Evolutionary conservation across 2,888 invertebrate species (phyloP).

Genomic region (Urechis unicinctus): DNA sequence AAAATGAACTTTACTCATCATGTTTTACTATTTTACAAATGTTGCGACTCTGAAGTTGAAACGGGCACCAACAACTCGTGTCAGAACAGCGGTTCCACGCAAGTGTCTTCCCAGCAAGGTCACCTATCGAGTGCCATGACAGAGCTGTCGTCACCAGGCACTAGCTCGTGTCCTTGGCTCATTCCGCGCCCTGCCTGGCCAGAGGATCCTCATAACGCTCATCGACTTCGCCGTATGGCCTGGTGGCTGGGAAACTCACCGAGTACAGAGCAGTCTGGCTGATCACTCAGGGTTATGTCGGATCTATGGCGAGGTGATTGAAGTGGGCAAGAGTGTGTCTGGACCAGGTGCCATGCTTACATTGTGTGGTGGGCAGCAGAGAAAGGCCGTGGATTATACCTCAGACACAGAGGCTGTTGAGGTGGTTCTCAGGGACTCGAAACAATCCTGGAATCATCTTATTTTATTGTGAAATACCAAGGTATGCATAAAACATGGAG

Average conservation of each 20-base stretch:
- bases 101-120: background rate
- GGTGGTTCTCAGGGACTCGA: background rate
- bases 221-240: background rate
- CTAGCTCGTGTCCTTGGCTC: background rate
- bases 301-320: background rate
- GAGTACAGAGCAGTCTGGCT: background rate
- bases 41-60: too few species aligned
- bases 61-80: too few species aligned
- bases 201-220: background rate
- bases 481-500: too few species aligned
- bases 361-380: background rate
- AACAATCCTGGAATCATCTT: too few species aligned
- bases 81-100: too few species aligned
- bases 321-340: background rate
- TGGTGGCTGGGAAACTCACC: background rate
- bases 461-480: too few species aligned
- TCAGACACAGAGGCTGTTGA: background rate
- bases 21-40: too few species aligned
- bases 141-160: background rate
- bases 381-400: background rate
- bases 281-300: background rate
- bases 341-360: too few species aligned
- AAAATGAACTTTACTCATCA: too few species aligned
- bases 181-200: background rate
- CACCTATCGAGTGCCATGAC: background rate